Evolutionary conservation across 2,888 invertebrate genomes (phyloP).

Genomic region (Drosophila cracens): DNA sequence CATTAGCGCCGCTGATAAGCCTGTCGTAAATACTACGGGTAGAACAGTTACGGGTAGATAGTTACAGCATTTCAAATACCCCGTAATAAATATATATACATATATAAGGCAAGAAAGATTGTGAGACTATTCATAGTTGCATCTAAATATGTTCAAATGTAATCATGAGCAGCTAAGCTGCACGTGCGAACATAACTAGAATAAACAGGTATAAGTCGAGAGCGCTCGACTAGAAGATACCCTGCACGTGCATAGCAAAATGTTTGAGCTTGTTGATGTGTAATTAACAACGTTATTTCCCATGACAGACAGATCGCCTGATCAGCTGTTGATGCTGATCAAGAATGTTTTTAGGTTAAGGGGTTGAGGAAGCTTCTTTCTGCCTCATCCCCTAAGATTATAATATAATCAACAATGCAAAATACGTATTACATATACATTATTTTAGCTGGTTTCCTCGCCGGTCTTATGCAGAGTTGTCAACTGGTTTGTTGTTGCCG

Average conservation of each 20-base stretch:
- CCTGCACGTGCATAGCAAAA: not conserved
- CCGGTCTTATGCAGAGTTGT: not conserved
- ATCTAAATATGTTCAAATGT: not conserved
- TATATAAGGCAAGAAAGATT: not conserved
- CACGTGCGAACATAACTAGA: not conserved
- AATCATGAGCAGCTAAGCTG: not conserved
- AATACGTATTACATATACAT: not conserved
- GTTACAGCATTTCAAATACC: not conserved
- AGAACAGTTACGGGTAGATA: slow-evolving; percentile 5
- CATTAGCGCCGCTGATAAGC: slow-evolving; percentile 39
- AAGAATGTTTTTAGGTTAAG: not conserved
- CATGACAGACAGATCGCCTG: not conserved
- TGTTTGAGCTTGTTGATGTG: not conserved
- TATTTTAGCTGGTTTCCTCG: not conserved
- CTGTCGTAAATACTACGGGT: slow-evolving; percentile 13
- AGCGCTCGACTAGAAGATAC: not conserved
- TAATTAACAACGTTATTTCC: not conserved
- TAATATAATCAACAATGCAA: not conserved
- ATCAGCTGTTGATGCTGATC: not conserved
- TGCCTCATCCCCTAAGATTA: not conserved
- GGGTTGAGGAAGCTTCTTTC: not conserved
- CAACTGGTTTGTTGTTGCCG: not conserved
- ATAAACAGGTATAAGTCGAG: not conserved
- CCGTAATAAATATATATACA: not conserved
- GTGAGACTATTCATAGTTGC: not conserved